Conservation (phyloP, 2,797 vertebrate genomes). For the Hydrophis major region DNA sequence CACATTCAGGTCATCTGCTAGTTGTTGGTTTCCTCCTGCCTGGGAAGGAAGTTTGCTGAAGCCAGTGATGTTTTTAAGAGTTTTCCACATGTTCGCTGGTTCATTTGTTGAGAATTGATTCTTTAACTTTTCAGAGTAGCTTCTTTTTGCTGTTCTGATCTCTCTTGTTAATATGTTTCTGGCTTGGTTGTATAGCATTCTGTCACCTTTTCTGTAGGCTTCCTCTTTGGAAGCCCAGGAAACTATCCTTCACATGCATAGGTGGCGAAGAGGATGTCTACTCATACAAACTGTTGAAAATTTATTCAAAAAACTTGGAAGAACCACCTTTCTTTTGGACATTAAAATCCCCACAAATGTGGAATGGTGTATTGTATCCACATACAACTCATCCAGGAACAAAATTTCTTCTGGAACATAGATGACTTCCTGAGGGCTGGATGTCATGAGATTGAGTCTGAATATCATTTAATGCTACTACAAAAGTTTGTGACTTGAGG, state of each 20-base stretch:
- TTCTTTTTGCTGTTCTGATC: too few species aligned
- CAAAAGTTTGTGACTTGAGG: neutral
- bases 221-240: neutral
- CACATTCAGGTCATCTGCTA: too few species aligned
- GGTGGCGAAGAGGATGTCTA: neutral
- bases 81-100: too few species aligned
- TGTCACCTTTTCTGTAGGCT: too few species aligned
- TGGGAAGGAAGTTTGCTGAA: too few species aligned
- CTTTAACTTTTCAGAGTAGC: too few species aligned
- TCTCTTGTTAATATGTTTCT: too few species aligned
- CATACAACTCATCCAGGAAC: neutral
- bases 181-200: too few species aligned
- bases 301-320: neutral
- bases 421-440: neutral
- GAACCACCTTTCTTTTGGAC: neutral
- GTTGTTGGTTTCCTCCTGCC: too few species aligned
- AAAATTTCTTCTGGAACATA: neutral
- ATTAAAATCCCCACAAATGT: neutral
- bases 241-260: neutral
- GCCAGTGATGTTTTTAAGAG: too few species aligned
- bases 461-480: neutral
- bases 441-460: neutral
- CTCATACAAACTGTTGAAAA: neutral
- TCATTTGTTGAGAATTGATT: too few species aligned
- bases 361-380: neutral